Base-by-base conservation (phyloP, 1,140 invertebrate genomes). In the Calliopsis andreniformis region DNA sequence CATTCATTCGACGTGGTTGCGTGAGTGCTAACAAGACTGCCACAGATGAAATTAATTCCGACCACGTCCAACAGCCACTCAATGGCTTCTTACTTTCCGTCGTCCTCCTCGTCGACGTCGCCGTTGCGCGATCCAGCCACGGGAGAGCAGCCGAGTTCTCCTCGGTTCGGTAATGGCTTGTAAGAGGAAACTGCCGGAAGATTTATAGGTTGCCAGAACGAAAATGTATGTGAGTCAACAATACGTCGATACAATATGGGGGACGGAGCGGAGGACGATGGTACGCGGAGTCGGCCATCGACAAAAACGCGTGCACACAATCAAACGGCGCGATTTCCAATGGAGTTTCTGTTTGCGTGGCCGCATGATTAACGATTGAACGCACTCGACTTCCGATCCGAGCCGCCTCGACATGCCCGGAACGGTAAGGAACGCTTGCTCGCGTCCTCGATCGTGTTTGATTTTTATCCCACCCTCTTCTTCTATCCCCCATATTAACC, bases 361-460 rank as follows among this genome's bases (percentile, higher is more conserved):
- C 75, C 82, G 62, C 86, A 87, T 92, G 91, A 92, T 92, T 92
- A 92, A 92, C 89, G 91, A 91, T 87, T 81, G 87, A 88, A 89
- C 88, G 89, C 90, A 91, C 90, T 91, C 89, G 91, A 92, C 89
- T 92, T 91, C 89, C 89, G 91, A 90, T 90, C 86, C 67, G 76
- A 85, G 79, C 85, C 80, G 85, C 72, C 80, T 80, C 83, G 83
- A 82, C 87, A 86, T 86, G 87, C 84, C 77, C 43, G 70, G 66
- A 64, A 78, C 73, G 83, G 70, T 70, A 86, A 83, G 63, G 85
- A 87, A 83, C 83, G 64, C 63, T 77, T 32, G 56, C 59, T 70
- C 69, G 55, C 39, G 70, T 75, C 82, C 67, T 77, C 63, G 64
- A 78, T 80, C 68, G 61, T 72, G 49, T 73, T 81, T 66, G 59